Evolutionary conservation across 2,888 invertebrate species (phyloP).

Genomic region (Mythimna loreyi): DNA sequence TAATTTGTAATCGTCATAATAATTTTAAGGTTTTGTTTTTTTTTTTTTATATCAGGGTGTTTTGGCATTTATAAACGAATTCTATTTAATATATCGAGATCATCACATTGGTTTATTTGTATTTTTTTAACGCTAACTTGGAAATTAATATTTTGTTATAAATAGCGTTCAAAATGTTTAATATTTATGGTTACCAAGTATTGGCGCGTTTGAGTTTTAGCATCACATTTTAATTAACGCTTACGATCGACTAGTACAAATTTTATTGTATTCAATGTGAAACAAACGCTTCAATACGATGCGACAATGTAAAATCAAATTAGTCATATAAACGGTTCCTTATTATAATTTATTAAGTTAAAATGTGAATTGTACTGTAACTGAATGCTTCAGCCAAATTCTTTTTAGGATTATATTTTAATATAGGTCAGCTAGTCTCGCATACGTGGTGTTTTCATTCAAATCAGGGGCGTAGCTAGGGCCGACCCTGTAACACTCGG

Average conservation of each 20-base stretch:
- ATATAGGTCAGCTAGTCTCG: constrained; percentile 53
- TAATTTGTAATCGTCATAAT: constrained; percentile 43
- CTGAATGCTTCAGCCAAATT: constrained; percentile 52
- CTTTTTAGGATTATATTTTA: constrained; percentile 46
- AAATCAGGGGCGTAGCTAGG: no score
- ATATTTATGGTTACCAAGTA: constrained; percentile 5
- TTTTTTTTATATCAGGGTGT: constrained; percentile 55
- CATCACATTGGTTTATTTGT: constrained; percentile 3
- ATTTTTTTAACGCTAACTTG: constrained; percentile 2
- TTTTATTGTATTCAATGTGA: background rate
- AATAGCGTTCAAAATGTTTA: constrained; percentile 1
- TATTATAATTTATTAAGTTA: constrained; percentile 49
- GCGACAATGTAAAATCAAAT: constrained; percentile 5
- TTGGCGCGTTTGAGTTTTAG: constrained; percentile 19
- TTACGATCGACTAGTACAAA: background rate
- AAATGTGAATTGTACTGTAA: constrained; percentile 30
- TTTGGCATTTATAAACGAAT: constrained; percentile 53
- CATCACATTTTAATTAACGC: background rate
- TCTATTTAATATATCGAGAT: constrained; percentile 22
- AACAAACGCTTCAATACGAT: constrained; percentile 6
- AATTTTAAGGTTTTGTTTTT: constrained; percentile 26
- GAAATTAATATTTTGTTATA: background rate
- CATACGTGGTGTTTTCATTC: constrained; percentile 48
- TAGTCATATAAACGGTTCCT: constrained; percentile 55
- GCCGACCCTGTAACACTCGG: no score